Conservation (phyloP, 2,797 vertebrate genomes). For the Spheniscus humboldti region DNA sequence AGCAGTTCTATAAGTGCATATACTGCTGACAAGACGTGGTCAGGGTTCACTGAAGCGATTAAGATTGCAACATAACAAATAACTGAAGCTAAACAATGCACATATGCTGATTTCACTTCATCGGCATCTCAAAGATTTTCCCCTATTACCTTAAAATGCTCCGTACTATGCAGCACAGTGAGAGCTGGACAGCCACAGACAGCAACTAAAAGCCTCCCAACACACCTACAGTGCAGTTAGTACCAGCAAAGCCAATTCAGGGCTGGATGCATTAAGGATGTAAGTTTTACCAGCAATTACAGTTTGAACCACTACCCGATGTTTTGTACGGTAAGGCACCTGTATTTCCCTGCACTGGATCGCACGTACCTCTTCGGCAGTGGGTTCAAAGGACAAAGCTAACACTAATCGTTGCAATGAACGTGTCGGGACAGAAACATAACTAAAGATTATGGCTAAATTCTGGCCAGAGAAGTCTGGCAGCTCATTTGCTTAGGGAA, state of each 20-base stretch:
- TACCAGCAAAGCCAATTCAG: neutral
- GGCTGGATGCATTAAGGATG: neutral
- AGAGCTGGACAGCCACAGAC: neutral
- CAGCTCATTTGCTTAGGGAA: neutral
- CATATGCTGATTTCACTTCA: neutral
- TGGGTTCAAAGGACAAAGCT: neutral
- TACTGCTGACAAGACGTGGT: neutral
- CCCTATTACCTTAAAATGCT: neutral
- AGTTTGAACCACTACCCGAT: neutral
- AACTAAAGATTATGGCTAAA: neutral
- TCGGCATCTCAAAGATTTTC: neutral
- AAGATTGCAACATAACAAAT: neutral
- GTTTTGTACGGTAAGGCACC: neutral
- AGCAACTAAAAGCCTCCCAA: neutral
- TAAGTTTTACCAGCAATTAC: neutral
- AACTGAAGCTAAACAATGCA: neutral
- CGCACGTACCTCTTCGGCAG: rapidly evolving
- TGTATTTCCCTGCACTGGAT: neutral
- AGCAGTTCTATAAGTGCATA: neutral
- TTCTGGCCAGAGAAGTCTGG: neutral
- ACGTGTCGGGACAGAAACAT: neutral
- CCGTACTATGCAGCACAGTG: neutral
- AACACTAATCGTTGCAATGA: neutral
- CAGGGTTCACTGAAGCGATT: neutral
- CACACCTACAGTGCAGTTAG: neutral